Evolutionary conservation across 1,140 invertebrate genomes (phyloP).

Genomic region (Ceratina calcarata): DNA sequence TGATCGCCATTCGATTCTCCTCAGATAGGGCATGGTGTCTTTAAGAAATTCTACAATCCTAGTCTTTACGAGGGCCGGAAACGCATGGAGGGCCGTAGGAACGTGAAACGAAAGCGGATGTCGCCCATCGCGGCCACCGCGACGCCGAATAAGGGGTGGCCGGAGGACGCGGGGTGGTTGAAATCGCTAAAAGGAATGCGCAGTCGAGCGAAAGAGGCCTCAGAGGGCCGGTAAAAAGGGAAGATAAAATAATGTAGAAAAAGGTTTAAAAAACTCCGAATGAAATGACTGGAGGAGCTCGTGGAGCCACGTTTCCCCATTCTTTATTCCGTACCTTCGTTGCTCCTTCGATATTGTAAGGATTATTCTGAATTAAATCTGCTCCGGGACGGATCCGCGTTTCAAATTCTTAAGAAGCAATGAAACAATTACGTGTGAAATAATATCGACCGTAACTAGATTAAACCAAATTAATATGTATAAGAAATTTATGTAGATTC

Average conservation of each 20-base stretch:
- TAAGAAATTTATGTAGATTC: too few species aligned
- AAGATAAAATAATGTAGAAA: constrained; percentile 71
- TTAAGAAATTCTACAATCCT: constrained; percentile 33
- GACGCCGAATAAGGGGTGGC: constrained; percentile 22
- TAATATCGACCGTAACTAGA: too few species aligned
- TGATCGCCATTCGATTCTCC: not conserved
- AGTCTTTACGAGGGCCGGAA: not conserved
- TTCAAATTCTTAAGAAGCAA: too few species aligned
- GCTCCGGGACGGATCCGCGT: too few species aligned
- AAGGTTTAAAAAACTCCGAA: constrained; percentile 66
- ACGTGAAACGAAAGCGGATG: constrained; percentile 68
- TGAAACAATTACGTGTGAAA: too few species aligned
- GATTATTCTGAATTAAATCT: too few species aligned
- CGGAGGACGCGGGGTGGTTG: constrained; percentile 49
- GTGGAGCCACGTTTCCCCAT: constrained; percentile 11
- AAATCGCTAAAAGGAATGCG: constrained; percentile 79
- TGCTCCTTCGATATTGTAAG: not conserved
- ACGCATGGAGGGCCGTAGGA: constrained; percentile 13
- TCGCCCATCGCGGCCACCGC: constrained; percentile 51
- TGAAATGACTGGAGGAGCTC: constrained; percentile 47
- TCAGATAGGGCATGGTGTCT: not conserved
- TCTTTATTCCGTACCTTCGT: constrained; percentile 19
- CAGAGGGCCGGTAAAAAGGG: constrained; percentile 50
- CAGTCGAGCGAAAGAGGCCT: constrained; percentile 74
- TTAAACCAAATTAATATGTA: too few species aligned